Base-by-base conservation (phyloP, 2,113 vertebrate genomes). In the Haplotaxodon microlepis region DNA sequence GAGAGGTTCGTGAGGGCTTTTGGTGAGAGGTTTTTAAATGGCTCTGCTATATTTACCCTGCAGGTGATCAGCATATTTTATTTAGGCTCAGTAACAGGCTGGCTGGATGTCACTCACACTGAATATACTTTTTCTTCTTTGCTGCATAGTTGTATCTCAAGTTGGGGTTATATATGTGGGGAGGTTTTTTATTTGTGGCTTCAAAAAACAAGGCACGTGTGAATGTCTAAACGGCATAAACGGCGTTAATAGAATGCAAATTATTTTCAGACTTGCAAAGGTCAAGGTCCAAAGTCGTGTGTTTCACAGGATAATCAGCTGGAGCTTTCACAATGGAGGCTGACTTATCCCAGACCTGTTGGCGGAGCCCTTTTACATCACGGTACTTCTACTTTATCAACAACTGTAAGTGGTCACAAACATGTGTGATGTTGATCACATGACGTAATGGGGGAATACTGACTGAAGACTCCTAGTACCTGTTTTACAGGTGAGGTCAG, bases 31-130 rank as follows among this genome's bases (percentile, higher is more conserved):
- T 12, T 79, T 85, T 53, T 83, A 3, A 51, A 45, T 8, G 3
- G 42, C 59, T 78, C 16, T 51, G 81, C 38, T 92, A 85, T 92
- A 42, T 83, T 87, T 90, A 79, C 66, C 51, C 78, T 82, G 80
- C 87, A 84, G 84, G 83, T 90, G 86, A 93, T 85, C 86, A 69
- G 82, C 36, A 86, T 92, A n/a, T 86, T 90, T 89, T 87, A 93
- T 92, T 92, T 76, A 90, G 50, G 83, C 42, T 13, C 51, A 57
- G 36, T 66, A 4, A 50, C 66, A 54, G 71, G 82, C 40, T 88
- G 79, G 88, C 40, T 79, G 34, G 51, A 9, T 31, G 8, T 21
- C n/a, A 61, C 54, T 53, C 34, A 17, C 7, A 13, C 84, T 73
- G 24, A 54, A 21, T 78, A 51, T 31, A 47, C 12, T 1, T 12